Evolutionary conservation across 2,113 vertebrate species (phyloP).

Genomic region (Nymphicus hollandicus): DNA sequence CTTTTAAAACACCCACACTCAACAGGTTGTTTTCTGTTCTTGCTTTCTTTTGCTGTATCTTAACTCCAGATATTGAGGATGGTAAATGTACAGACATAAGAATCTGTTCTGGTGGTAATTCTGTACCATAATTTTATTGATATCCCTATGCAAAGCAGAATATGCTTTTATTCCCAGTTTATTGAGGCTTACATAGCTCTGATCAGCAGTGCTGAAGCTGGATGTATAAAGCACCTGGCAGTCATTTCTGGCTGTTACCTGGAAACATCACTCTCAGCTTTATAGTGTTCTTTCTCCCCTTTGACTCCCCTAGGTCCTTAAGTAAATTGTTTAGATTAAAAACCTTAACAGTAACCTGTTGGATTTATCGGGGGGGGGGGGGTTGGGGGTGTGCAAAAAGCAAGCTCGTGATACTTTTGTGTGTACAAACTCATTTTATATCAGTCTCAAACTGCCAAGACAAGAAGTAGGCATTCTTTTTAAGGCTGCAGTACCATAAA

Average conservation of each 20-base stretch:
- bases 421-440: neutral
- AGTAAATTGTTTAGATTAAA: neutral
- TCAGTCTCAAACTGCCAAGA: neutral
- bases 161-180: neutral
- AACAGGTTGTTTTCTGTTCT: neutral
- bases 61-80: neutral
- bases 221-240: neutral
- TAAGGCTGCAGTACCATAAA: neutral
- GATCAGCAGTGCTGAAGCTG: slow-evolving; percentile 13
- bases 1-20: slow-evolving; percentile 32
- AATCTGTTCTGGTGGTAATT: neutral
- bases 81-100: neutral
- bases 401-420: neutral
- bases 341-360: neutral
- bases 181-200: neutral
- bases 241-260: neutral
- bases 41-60: neutral
- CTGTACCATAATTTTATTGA: neutral
- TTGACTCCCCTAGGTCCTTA: neutral
- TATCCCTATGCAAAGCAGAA: neutral
- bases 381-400: neutral
- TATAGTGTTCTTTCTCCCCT: neutral
- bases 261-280: slow-evolving; percentile 29
- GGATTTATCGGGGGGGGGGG: neutral
- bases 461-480: neutral